A percentile compares a stretch with the other conserved stretches of the same genome.
phyloP scores from a whole-genome alignment of 1,140 invertebrate species.

The Sitobion miscanthi region DNA sequence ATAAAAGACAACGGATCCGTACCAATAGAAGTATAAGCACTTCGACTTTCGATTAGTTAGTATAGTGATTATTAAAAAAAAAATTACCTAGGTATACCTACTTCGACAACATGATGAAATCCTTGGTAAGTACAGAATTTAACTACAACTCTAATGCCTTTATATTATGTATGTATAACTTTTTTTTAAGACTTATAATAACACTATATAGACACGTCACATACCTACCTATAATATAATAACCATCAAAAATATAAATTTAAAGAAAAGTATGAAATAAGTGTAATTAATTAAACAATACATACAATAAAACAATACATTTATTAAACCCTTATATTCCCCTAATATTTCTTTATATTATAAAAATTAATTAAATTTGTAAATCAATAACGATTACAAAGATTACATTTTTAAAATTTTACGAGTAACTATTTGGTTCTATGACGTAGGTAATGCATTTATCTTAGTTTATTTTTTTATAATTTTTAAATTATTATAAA shows the following conservation, averaged over 20 bases:
- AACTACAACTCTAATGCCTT: not conserved
- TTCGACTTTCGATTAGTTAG: not conserved
- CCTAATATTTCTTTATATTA: not conserved
- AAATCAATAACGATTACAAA: too few relatives aligned
- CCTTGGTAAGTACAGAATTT: constrained; percentile 6
- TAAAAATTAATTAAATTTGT: not conserved
- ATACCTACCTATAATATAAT: too few relatives aligned
- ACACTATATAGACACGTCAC: too few relatives aligned
- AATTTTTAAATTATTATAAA: not conserved
- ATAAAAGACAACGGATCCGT: constrained; percentile 39
- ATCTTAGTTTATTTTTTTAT: not conserved
- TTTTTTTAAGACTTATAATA: not conserved
- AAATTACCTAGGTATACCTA: too few relatives aligned
- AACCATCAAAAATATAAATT: not conserved
- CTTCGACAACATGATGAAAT: not conserved
- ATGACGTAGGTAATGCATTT: not conserved
- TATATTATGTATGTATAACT: not conserved
- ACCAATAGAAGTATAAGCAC: not conserved
- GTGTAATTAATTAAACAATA: not conserved
- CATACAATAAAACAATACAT: not conserved
- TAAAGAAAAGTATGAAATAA: not conserved
- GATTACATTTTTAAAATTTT: not conserved
- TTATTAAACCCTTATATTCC: not conserved
- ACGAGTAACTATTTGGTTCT: not conserved
- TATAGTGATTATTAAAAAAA: not conserved